These are phyloP conservation scores for Patella vulgata DNA, from an alignment of 1,140 invertebrate species.

Conservation along the genomic window DNA sequence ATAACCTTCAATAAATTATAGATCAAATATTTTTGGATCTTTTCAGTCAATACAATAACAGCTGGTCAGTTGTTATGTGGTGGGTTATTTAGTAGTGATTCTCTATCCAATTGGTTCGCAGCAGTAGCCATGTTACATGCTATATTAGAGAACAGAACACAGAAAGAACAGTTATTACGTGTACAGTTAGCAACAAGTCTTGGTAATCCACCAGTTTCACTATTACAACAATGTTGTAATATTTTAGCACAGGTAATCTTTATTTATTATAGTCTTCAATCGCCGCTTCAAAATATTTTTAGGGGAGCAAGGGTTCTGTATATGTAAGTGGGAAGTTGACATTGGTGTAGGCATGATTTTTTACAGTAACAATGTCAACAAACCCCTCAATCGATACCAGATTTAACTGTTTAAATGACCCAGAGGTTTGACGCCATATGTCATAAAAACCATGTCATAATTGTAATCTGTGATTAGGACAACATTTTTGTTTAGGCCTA, in stretches of 20 bases:
- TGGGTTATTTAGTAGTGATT: constrained; percentile 89
- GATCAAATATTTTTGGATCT: no score
- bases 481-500: no score
- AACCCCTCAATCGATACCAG: no score
- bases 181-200: constrained; percentile 90
- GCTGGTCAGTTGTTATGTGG: constrained; percentile 93
- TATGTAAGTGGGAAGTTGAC: no score
- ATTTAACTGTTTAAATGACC: no score
- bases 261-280: not conserved
- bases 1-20: no score
- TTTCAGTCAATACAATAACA: constrained; percentile 66
- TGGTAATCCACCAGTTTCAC: constrained; percentile 84
- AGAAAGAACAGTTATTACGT: constrained; percentile 92
- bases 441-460: no score
- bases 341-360: no score
- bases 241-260: constrained; percentile 78
- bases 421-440: no score
- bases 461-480: no score
- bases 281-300: no score
- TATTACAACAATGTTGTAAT: constrained; percentile 87
- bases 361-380: not conserved
- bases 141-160: constrained; percentile 86
- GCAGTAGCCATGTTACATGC: constrained; percentile 90
- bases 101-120: constrained; percentile 97
- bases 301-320: no score